These are phyloP conservation scores for Ovibos moschatus DNA, from an alignment of 2,113 vertebrate genomes.

Conservation along the genomic window DNA sequence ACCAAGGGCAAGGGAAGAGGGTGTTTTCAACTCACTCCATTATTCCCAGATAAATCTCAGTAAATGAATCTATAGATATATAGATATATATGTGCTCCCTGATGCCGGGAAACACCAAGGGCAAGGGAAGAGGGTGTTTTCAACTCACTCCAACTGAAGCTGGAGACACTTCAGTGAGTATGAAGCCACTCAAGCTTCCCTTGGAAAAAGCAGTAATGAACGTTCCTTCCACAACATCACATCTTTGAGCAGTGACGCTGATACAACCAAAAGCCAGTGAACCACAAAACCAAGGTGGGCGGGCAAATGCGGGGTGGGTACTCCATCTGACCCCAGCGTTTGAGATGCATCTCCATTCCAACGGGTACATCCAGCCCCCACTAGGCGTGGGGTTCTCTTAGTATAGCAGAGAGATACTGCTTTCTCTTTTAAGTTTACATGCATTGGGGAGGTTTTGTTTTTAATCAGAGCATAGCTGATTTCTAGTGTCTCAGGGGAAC, in stretches of 20 bases:
- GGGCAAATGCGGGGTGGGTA: fast-evolving
- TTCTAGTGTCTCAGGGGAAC: neutral
- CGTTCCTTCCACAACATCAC: neutral
- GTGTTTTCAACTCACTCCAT: neutral
- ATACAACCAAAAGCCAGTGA: neutral
- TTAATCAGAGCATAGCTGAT: neutral
- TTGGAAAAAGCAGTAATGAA: neutral
- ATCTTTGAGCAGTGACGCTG: neutral
- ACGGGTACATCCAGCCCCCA: fast-evolving
- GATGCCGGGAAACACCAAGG: neutral
- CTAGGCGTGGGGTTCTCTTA: neutral
- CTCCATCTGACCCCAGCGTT: neutral
- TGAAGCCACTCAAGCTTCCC: neutral
- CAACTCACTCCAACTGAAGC: too few species aligned
- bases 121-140: neutral
- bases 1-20: neutral
- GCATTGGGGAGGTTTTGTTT: neutral
- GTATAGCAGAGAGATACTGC: neutral
- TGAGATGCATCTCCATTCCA: too few species aligned
- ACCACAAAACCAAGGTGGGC: neutral
- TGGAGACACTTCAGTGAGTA: neutral
- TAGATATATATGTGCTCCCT: neutral
- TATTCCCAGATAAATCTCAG: neutral
- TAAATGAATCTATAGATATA: neutral
- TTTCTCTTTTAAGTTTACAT: neutral